phyloP scores from a whole-genome alignment of 2,888 invertebrate genomes.

The Scelioninae gen. 2 region DNA sequence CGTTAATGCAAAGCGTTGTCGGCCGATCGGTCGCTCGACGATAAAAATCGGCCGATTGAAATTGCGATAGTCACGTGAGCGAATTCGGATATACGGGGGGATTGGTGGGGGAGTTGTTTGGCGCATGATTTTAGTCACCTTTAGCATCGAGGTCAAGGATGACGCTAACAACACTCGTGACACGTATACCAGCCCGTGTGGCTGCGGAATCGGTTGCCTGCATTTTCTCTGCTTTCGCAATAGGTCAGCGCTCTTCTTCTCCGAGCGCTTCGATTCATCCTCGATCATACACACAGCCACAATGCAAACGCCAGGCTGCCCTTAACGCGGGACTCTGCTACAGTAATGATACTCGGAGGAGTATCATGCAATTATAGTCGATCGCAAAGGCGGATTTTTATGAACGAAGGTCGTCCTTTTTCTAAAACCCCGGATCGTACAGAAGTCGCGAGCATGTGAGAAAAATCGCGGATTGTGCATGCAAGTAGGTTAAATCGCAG shows the following conservation, averaged over 20 bases:
- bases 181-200: conserved; percentile 54
- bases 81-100: conserved; percentile 25
- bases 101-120: conserved; percentile 27
- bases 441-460: conserved; percentile 28
- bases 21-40: not conserved
- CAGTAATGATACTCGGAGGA: conserved; percentile 40
- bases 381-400: conserved; percentile 50
- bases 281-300: conserved; percentile 48
- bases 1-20: no score
- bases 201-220: conserved; percentile 63
- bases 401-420: conserved; percentile 47
- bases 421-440: conserved; percentile 32
- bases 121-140: conserved; percentile 64
- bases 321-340: conserved; percentile 38
- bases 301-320: conserved; percentile 44
- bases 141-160: conserved; percentile 72
- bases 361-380: conserved; percentile 52
- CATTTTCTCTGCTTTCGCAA: conserved; percentile 71
- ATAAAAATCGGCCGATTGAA: conserved; percentile 7
- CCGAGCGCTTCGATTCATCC: conserved; percentile 57
- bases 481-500: conserved; percentile 50
- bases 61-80: conserved; percentile 26
- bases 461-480: conserved; percentile 46
- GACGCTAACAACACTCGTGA: conserved; percentile 58
- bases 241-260: conserved; percentile 67